Evolutionary conservation across 53 echinoderm and acorn worm genomes (phyloP), one percentile per base, ranked within the genome.

Genomic region (Glandiceps talaboti): DNA sequence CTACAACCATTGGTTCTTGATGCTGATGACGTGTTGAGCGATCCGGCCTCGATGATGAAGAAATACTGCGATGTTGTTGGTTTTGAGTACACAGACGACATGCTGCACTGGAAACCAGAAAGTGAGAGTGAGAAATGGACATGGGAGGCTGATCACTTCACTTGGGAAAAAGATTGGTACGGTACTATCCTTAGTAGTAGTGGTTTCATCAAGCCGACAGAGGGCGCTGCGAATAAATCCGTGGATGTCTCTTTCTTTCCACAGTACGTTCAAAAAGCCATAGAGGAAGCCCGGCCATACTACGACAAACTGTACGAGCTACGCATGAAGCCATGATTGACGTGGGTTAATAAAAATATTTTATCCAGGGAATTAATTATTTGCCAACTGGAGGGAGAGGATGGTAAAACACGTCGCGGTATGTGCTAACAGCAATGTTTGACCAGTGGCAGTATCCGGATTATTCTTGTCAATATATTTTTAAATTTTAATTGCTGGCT

Each of bases 1-100:
- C 90, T 90, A 87, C 79, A 82, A 72, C 93, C 93, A 14, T 87
- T 97, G 80, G 82, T 97, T 72, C 89, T 97, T 73, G 92, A 97
- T 79, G 90, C 97, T 0, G 97, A 97, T 74, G 97, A 97, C 45
- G 81, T 97, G 1, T 28, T 97, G 14, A 85, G 85, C 73, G 74
- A 97, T 73, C 97, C 97, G 0, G 89, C 90, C 33, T 87, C 83
- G 25, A 76, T 91, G 14, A 72, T 97, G 78, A 80, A 83, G 28
- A 79, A 88, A 29, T 97, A 97, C 83, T 97, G 97, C 85, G 75
- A 91, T 14, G 86, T 89, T 25, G 86, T 89, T 1, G 97, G 89
- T 14, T 85, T 96, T 27, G 88, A 88, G 14, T 96, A 82, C 80
- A 78, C 86, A 30, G 80, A 83, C 27, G 73, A 73, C 29, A 95